Evolutionary conservation across 2,113 vertebrate genomes (phyloP).

Genomic region (Colossoma macropomum): DNA sequence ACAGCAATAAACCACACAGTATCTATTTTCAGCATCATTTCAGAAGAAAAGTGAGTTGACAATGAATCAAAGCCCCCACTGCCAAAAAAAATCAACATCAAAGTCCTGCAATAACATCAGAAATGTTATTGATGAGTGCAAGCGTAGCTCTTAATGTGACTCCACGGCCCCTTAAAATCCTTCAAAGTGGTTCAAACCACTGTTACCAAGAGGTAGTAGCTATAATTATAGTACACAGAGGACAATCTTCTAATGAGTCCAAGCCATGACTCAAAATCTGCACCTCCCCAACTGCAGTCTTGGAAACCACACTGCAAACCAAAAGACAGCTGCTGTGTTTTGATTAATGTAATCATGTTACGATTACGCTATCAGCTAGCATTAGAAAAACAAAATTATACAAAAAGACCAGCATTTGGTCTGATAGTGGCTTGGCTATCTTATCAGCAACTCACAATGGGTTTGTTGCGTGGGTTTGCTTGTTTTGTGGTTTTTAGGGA

Average conservation of each 20-base stretch:
- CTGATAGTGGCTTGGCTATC: constrained; percentile 41
- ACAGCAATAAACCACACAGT: neutral
- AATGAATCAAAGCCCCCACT: neutral
- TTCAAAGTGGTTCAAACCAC: neutral
- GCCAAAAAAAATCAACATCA: neutral
- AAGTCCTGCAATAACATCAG: neutral
- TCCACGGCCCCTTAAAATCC: neutral
- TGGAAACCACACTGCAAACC: neutral
- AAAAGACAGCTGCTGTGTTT: neutral
- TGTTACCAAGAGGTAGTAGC: neutral
- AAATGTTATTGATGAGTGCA: neutral
- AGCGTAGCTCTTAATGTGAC: neutral
- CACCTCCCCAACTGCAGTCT: neutral
- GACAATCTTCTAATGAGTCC: neutral
- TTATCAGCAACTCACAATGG: constrained; percentile 61
- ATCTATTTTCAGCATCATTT: too few relatives aligned
- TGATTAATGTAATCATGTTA: constrained; percentile 12
- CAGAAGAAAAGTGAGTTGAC: neutral
- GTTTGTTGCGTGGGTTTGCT: constrained; percentile 56
- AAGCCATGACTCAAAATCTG: constrained; percentile 39
- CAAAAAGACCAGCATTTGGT: constrained; percentile 14
- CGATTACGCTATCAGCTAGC: constrained; percentile 34
- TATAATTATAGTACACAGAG: neutral
- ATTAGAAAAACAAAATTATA: constrained; percentile 44
- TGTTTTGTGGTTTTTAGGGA: constrained; percentile 55